phyloP scores from a whole-genome alignment of 2,797 vertebrate genomes.

The Iguana delicatissima region DNA sequence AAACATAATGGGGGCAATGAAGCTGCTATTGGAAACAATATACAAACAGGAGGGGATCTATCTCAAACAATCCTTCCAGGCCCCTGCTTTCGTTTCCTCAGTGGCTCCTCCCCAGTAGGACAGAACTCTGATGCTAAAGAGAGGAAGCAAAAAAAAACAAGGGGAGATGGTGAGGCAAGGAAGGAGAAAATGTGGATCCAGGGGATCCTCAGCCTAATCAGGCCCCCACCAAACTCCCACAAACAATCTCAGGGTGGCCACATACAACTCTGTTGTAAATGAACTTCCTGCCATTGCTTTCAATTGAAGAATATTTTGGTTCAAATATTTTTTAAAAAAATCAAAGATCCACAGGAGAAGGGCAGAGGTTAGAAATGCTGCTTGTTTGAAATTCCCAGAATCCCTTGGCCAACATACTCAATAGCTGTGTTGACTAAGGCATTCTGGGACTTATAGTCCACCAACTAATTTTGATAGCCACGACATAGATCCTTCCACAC shows the following conservation, averaged over 20 bases:
- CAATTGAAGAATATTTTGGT: background rate
- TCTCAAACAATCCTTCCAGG: background rate
- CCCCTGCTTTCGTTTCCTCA: background rate
- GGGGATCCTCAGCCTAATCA: background rate
- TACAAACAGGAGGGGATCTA: background rate
- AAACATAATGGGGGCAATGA: fast-evolving
- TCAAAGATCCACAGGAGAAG: too few relatives aligned
- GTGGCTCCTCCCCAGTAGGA: background rate
- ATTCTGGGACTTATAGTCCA: too few relatives aligned
- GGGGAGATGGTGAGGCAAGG: background rate
- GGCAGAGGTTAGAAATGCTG: too few relatives aligned
- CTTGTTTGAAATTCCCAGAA: background rate
- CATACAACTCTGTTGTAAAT: too few relatives aligned
- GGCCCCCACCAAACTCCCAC: background rate
- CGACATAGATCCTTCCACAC: background rate
- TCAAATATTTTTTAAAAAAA: background rate
- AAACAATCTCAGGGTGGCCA: too few relatives aligned
- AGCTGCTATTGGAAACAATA: background rate
- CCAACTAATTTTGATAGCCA: too few relatives aligned
- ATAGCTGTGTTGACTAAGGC: too few relatives aligned
- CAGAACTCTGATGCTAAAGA: background rate
- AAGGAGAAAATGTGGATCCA: background rate
- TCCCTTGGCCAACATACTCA: too few relatives aligned
- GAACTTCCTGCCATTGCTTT: background rate
- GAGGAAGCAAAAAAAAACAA: background rate